Base-by-base conservation (phyloP, 2,888 invertebrate genomes). In the Caenorhabditis panamensis region DNA sequence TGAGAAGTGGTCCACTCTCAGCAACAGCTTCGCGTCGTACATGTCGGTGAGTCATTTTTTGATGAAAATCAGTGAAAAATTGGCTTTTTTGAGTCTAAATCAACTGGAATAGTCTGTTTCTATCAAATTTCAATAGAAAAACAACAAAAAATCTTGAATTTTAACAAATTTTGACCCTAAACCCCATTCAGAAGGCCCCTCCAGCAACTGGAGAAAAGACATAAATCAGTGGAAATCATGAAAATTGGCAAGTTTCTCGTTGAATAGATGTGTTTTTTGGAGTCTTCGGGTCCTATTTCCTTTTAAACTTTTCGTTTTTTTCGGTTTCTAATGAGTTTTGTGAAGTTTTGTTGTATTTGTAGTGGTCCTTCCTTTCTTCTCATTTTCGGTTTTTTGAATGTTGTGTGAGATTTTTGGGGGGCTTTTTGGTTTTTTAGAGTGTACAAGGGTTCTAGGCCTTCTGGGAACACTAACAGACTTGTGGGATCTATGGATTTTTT, bases 1-100 rank as follows among this genome's bases (percentile, higher is more conserved):
- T 63, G 97, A 96, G n/a, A 95, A 95, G 90, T 93, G 99, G 82
- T 97, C 97, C 88, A 95, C 95, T 85, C 93, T 99, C 3, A 83
- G 87, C 47, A 84, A 82, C 64, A 88, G 87, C 24, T 84, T 91
- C 49, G 79, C 85, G 36, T 84, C 85, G 8, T 90, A 90, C 79
- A 84, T 89, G 77, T 83, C 84, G 82, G 90, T 90, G 72, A 82
- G 90, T 87, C 31, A 31, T 31, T 31, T 31, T 31, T 20, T 1
- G 53, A 41, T 11, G 9, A n/a, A 28, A n/a, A n/a, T n/a, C n/a
- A n/a, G n/a, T n/a, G n/a, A n/a, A n/a, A n/a, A n/a, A n/a, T n/a
- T n/a, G n/a, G n/a, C n/a, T n/a, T n/a, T n/a, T n/a, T n/a, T n/a
- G n/a, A n/a, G n/a, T n/a, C n/a, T n/a, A n/a, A n/a, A n/a, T n/a